phyloP scores from a whole-genome alignment of 2,797 vertebrate species.

The Tinamus major region DNA sequence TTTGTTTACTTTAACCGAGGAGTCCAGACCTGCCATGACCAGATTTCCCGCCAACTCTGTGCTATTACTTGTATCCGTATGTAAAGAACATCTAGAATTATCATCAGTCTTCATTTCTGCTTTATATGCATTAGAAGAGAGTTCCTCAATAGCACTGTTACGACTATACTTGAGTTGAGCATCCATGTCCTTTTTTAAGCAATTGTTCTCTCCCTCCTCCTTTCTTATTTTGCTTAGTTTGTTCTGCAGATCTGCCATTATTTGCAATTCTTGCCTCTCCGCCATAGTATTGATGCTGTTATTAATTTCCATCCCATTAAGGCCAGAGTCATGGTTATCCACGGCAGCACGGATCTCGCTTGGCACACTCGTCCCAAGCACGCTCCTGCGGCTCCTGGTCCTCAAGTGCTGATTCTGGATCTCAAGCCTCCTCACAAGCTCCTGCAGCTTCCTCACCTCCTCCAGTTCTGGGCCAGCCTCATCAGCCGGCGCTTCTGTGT shows the following conservation, averaged over 20 bases:
- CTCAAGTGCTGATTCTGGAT: slow-evolving; percentile 89
- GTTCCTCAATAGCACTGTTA: neutral
- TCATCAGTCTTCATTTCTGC: neutral
- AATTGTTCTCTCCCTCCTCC: slow-evolving; percentile 56
- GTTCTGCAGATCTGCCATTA: slow-evolving; percentile 63
- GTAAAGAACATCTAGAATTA: neutral
- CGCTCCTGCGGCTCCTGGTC: slow-evolving; percentile 77
- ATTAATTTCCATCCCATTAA: slow-evolving; percentile 61
- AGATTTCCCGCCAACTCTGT: neutral
- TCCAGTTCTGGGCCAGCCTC: slow-evolving; percentile 84
- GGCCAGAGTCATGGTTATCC: slow-evolving; percentile 46
- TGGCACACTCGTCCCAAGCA: slow-evolving; percentile 57
- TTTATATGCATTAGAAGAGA: neutral
- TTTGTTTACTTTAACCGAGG: neutral
- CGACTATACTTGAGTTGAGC: neutral
- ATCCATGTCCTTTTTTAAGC: neutral
- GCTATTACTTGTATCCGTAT: neutral
- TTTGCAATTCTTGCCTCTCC: slow-evolving; percentile 62
- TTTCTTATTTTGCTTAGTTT: slow-evolving; percentile 62
- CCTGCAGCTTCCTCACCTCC: slow-evolving; percentile 90
- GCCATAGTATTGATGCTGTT: slow-evolving; percentile 62
- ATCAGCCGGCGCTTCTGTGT: slow-evolving; percentile 59
- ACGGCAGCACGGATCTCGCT: slow-evolving; percentile 36
- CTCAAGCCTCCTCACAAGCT: slow-evolving; percentile 89
- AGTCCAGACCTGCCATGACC: neutral